Conservation (phyloP, 2,113 vertebrate species). For the Xerus inauris region DNA sequence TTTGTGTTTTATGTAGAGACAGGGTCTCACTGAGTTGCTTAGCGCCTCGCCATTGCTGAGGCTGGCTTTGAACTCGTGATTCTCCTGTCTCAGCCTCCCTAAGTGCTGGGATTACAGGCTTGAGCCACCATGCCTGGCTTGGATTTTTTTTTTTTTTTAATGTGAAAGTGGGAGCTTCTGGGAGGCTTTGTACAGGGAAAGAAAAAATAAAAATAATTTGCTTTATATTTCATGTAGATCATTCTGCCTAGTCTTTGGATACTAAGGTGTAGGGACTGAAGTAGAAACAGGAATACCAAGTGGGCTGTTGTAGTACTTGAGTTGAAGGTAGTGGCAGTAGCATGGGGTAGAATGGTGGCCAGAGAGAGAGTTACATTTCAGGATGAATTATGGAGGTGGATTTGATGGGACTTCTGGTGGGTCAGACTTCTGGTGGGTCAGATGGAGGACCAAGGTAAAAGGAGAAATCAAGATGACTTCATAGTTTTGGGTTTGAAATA, state of each 20-base stretch:
- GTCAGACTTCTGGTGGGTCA: neutral
- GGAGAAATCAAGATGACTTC: neutral
- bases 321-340: neutral
- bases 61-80: too few relatives aligned
- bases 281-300: neutral
- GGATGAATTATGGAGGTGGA: neutral
- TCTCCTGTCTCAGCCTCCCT: too few relatives aligned
- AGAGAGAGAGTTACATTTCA: neutral
- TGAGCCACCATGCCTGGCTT: too few relatives aligned
- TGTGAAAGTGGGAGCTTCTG: neutral
- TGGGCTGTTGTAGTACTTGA: neutral
- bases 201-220: neutral
- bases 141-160: neutral
- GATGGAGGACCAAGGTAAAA: neutral
- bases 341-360: neutral
- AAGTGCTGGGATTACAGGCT: too few relatives aligned
- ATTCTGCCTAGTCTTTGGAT: neutral
- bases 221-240: neutral
- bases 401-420: neutral
- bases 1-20: too few relatives aligned
- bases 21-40: too few relatives aligned
- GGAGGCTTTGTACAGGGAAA: neutral
- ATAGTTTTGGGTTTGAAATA: neutral
- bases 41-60: too few relatives aligned
- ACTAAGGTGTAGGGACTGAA: neutral